These are phyloP conservation scores for Rhynchopsitta pachyrhyncha DNA, from an alignment of 2,113 vertebrate species.

Conservation along the genomic window DNA sequence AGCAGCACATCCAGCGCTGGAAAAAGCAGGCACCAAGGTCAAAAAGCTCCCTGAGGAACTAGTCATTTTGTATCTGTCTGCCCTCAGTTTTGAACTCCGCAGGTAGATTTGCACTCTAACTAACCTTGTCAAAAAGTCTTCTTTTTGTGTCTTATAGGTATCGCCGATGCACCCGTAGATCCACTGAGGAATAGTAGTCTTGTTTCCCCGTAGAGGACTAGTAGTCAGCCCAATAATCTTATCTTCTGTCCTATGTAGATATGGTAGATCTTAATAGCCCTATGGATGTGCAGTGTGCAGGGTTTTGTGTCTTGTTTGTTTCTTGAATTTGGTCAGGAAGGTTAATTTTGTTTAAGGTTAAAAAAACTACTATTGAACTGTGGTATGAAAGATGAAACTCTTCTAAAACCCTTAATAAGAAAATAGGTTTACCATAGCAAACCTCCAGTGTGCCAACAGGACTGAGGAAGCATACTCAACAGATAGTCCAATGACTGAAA, in stretches of 20 bases:
- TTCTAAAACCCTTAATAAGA: neutral
- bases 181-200: slow-evolving; percentile 77
- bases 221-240: slow-evolving; percentile 80
- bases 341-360: neutral
- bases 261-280: slow-evolving; percentile 80
- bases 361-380: slow-evolving; percentile 19
- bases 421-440: neutral
- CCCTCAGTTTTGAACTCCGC: slow-evolving; percentile 46
- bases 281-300: slow-evolving; percentile 71
- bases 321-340: slow-evolving; percentile 35
- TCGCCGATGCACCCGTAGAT: slow-evolving; percentile 74
- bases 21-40: neutral
- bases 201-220: slow-evolving; percentile 78
- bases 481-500: neutral
- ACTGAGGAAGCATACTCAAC: neutral
- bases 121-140: slow-evolving; percentile 79
- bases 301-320: slow-evolving; percentile 44
- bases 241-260: slow-evolving; percentile 81
- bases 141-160: slow-evolving; percentile 78
- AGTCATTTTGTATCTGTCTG: slow-evolving; percentile 31
- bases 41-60: slow-evolving; percentile 23
- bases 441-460: slow-evolving; percentile 7
- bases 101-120: slow-evolving; percentile 74
- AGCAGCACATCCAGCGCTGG: slow-evolving; percentile 23
- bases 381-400: slow-evolving; percentile 7